A percentile compares a stretch with the other conserved stretches of the same genome.
These are phyloP conservation scores for Bellardia pandia DNA, from an alignment of 2,888 invertebrate genomes.

Conservation along the genomic window DNA sequence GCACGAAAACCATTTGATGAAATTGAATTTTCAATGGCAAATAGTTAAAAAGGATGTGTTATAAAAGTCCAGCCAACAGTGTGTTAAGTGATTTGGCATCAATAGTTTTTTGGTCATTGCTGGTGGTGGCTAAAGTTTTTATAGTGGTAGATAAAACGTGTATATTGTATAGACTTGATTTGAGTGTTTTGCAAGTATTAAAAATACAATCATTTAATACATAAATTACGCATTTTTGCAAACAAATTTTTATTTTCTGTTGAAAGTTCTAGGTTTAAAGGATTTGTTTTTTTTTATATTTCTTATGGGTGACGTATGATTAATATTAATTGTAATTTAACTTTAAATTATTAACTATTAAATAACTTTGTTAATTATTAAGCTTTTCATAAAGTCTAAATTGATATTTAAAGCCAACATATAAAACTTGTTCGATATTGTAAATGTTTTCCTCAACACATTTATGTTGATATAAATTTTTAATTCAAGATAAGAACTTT, in stretches of 20 bases:
- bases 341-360: too few species aligned
- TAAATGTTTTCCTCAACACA: too few species aligned
- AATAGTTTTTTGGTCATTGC: conserved; percentile 32
- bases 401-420: too few species aligned
- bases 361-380: too few species aligned
- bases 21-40: conserved; percentile 47
- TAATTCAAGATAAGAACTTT: too few species aligned
- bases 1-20: conserved; percentile 56
- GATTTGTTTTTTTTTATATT: background rate
- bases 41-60: conserved; percentile 55
- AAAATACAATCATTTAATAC: background rate
- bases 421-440: too few species aligned
- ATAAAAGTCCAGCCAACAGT: conserved; percentile 45
- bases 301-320: background rate
- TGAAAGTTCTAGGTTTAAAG: background rate
- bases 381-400: too few species aligned
- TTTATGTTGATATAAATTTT: too few species aligned
- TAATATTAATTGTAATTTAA: conserved; percentile 7
- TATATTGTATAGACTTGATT: background rate
- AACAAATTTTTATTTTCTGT: background rate
- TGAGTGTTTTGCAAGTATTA: background rate
- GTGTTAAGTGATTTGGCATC: conserved; percentile 54
- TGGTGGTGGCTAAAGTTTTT: conserved; percentile 54
- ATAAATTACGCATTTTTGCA: too few species aligned
- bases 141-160: conserved; percentile 38